These are phyloP conservation scores for Metaphire vulgaris DNA, from an alignment of 1,140 invertebrate species.

Conservation along the genomic window DNA sequence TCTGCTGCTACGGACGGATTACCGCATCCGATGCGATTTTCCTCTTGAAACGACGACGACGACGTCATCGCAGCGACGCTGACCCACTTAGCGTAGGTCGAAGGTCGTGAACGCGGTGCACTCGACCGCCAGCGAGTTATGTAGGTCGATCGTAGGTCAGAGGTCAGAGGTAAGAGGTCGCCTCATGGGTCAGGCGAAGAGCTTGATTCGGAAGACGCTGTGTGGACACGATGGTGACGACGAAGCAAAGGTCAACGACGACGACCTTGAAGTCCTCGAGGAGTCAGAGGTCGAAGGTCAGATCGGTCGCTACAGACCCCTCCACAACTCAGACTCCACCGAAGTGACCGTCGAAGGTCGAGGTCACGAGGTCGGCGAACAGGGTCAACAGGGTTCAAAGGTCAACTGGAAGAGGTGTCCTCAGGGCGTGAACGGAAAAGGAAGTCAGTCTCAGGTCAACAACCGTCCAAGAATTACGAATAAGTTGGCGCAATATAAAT, in stretches of 20 bases:
- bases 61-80: background rate
- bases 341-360: background rate
- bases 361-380: background rate
- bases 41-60: background rate
- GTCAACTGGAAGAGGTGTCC: background rate
- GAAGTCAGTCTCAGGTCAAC: background rate
- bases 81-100: background rate
- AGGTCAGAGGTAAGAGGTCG: background rate
- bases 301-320: slow-evolving; percentile 17
- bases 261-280: background rate
- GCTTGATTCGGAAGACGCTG: slow-evolving; percentile 16
- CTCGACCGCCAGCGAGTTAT: background rate
- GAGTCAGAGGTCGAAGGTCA: slow-evolving; percentile 25
- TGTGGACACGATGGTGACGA: slow-evolving; percentile 18
- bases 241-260: background rate
- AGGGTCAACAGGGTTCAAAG: background rate
- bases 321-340: background rate
- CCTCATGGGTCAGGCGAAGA: slow-evolving; percentile 25
- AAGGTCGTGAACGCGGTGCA: background rate
- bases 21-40: too few species aligned
- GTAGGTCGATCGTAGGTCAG: too few species aligned
- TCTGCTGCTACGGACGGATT: too few species aligned
- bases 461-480: background rate
- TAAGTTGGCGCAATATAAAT: background rate
- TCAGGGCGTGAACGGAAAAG: background rate